Conservation (phyloP, 2,888 invertebrate genomes). For the Lasioglossum lativentre region DNA sequence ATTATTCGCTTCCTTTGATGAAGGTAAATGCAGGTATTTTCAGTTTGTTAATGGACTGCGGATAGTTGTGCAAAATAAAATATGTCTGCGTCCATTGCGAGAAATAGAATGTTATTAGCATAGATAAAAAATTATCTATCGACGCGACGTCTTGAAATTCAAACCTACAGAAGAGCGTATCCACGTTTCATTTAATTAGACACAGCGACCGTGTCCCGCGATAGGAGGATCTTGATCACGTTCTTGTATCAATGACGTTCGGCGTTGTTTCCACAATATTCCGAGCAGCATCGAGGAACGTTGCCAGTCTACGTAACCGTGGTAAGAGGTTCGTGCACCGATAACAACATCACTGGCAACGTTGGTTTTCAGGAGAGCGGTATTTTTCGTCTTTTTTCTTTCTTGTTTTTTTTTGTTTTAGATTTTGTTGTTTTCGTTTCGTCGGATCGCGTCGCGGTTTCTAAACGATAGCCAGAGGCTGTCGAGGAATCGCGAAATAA, state of each 20-base stretch:
- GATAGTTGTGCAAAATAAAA: no score
- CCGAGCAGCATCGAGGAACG: neutral
- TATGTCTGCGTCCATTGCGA: no score
- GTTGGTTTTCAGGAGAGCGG: conserved; percentile 29
- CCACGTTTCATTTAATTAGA: neutral
- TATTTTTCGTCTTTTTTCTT: conserved; percentile 5
- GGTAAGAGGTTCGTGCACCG: conserved; percentile 22
- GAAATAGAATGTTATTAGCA: no score
- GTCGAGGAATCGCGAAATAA: conserved; percentile 56
- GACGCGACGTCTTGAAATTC: neutral
- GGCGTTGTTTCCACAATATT: conserved; percentile 15
- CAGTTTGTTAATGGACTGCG: neutral
- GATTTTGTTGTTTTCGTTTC: neutral
- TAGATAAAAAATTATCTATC: neutral
- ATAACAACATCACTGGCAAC: conserved; percentile 14
- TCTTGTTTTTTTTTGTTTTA: no score
- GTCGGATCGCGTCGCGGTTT: conserved; percentile 13
- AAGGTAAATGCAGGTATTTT: neutral
- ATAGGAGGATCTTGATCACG: neutral
- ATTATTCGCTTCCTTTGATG: neutral
- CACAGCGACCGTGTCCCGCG: neutral
- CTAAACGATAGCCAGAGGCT: conserved; percentile 26
- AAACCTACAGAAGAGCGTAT: neutral
- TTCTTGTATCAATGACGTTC: neutral
- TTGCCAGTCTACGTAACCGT: conserved; percentile 20